These are phyloP conservation scores for Anadara kagoshimensis DNA, from an alignment of 1,140 invertebrate genomes.

Conservation along the genomic window DNA sequence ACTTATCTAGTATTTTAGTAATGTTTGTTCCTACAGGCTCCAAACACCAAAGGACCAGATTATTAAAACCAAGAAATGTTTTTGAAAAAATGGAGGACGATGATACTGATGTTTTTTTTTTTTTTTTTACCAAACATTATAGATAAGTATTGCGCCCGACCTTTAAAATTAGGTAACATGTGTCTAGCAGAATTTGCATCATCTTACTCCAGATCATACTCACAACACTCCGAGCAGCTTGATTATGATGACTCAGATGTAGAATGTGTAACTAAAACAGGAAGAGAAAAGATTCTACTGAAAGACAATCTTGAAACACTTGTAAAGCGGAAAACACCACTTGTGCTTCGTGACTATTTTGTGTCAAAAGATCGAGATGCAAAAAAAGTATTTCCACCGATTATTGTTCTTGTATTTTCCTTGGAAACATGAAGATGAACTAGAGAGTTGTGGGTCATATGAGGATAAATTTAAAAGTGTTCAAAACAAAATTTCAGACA, in stretches of 20 bases:
- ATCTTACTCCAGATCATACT: background rate
- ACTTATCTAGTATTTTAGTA: constrained; percentile 19
- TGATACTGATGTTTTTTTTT: no score
- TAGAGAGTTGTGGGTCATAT: background rate
- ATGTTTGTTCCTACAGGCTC: background rate
- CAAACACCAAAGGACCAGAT: background rate
- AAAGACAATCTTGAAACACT: background rate
- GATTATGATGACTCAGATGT: background rate
- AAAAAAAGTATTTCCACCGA: background rate
- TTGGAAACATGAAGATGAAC: background rate
- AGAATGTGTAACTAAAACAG: background rate
- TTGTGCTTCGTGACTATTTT: background rate
- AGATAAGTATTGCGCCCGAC: background rate
- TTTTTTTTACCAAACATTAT: constrained; percentile 3
- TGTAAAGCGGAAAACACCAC: background rate
- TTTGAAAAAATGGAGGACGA: constrained; percentile 2
- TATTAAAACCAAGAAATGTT: background rate
- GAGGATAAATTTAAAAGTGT: background rate
- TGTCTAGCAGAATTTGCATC: background rate
- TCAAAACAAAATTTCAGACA: no score
- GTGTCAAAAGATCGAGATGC: background rate
- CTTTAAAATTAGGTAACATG: background rate
- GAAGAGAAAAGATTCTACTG: background rate
- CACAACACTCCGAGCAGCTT: background rate
- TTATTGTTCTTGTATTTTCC: background rate